Base-by-base conservation (phyloP, 2,797 vertebrate species). In the Neosalanx taihuensis region DNA sequence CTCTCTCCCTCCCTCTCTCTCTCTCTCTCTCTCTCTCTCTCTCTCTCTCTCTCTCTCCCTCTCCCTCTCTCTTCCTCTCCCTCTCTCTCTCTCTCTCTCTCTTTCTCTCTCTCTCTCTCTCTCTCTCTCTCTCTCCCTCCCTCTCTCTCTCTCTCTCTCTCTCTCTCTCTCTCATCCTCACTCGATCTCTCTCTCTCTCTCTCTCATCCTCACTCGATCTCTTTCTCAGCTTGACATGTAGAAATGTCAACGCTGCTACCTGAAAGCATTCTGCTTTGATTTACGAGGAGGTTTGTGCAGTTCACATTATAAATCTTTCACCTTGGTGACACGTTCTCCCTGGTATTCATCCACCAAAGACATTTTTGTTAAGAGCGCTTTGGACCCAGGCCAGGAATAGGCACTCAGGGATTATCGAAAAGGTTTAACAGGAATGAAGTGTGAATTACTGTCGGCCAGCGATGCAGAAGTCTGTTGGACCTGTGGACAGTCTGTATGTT, bases 321-420 rank as follows among this genome's bases (percentile, higher is more conserved):
- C 87, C 90, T 90, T 75, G 73, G 88, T 92, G 93, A 95, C 90
- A 90, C 88, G 92, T 93, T 91, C 89, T 84, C 89, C 89, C 91
- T 92, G 91, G 91, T 94, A 93, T 94, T 94, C 94, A 94, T 95
- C 94, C 93, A 93, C 93, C 93, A 93, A 93, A 92, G 88, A 92
- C 92, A 91, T 92, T 91, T 92, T 88, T 51, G 78, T 92, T 94
- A 86, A 90, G 91, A 92, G 92, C 88, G 87, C 91, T 91, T 94
- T 96, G 95, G 95, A 93, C 89, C 78, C 66, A 85, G 91, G 92
- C 94, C 95, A 97, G 90, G 89, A 87, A 85, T 87, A 93, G 91
- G 90, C 93, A 91, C 92, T 92, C 78, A 90, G 86, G 90, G 91
- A 91, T 93, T 93, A 92, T 92, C 88, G 87, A 87, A 41, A 92